phyloP scores from a whole-genome alignment of 2,113 vertebrate genomes.

The Pleuronectes platessa region DNA sequence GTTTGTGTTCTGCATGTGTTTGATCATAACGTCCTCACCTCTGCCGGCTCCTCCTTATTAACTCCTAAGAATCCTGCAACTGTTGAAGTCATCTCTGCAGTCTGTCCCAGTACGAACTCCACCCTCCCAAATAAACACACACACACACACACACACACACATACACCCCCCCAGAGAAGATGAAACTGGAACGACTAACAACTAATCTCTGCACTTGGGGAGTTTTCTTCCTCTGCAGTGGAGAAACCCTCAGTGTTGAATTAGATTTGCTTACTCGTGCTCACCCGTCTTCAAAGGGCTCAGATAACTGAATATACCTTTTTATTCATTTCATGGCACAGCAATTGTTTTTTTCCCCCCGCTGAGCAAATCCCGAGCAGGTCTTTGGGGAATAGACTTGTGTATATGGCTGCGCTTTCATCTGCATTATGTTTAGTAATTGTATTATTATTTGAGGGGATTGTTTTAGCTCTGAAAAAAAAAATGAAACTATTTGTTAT shows the following conservation, averaged over 20 bases:
- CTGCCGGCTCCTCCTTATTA: constrained; percentile 50
- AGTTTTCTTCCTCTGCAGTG: constrained; percentile 25
- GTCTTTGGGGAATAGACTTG: constrained; percentile 56
- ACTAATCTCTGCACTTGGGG: constrained; percentile 66
- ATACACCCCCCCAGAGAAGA: constrained; percentile 30
- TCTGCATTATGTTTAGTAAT: constrained; percentile 66
- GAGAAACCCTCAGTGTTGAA: constrained; percentile 54
- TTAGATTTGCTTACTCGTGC: constrained; percentile 72
- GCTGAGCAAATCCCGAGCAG: constrained; percentile 60
- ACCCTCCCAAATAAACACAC: too few relatives aligned
- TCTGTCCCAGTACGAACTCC: neutral
- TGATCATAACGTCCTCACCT: constrained; percentile 61
- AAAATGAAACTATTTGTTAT: constrained; percentile 1
- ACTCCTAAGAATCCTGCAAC: constrained; percentile 30
- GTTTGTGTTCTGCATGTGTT: constrained; percentile 48
- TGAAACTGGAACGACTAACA: constrained; percentile 31
- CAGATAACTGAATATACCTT: constrained; percentile 72
- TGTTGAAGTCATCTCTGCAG: neutral
- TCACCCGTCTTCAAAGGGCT: constrained; percentile 72
- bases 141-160: neutral
- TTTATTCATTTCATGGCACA: constrained; percentile 69
- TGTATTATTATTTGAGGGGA: constrained; percentile 55
- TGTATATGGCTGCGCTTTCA: constrained; percentile 61
- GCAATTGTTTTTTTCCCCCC: constrained; percentile 61
- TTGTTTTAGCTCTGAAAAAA: neutral